Evolutionary conservation across 2,113 vertebrate genomes (phyloP).

Genomic region (Polyodon spathula): DNA sequence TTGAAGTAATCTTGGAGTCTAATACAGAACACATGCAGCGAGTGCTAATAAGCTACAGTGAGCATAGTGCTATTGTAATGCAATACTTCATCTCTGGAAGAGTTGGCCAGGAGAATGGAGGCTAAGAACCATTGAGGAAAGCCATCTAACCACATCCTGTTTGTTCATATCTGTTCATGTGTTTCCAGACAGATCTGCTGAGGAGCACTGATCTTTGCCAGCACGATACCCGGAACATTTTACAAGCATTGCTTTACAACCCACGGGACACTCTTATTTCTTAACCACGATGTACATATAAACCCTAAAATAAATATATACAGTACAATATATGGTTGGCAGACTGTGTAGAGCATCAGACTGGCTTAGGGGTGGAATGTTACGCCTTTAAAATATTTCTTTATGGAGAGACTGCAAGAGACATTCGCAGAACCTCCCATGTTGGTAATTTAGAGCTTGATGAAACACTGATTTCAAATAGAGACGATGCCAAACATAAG

Average conservation of each 20-base stretch:
- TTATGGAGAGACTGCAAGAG: no score
- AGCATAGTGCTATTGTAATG: background rate
- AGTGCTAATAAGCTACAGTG: background rate
- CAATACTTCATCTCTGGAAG: background rate
- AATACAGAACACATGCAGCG: constrained; percentile 2
- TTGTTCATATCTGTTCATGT: background rate
- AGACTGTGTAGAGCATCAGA: no score
- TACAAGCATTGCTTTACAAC: background rate
- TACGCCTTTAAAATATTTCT: no score
- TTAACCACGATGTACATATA: background rate
- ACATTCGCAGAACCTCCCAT: no score
- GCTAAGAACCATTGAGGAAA: background rate
- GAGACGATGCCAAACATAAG: no score
- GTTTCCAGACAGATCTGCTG: background rate
- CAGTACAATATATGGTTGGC: no score
- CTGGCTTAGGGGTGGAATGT: no score
- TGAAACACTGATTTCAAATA: no score
- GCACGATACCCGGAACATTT: background rate
- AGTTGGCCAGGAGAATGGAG: background rate
- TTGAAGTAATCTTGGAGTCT: background rate
- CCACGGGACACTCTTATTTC: background rate
- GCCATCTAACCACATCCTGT: background rate
- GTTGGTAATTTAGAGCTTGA: no score
- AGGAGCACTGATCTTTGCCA: background rate
- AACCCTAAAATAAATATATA: no score